Conservation (phyloP, 2,888 invertebrate species). For the Loripinus fragilis region DNA sequence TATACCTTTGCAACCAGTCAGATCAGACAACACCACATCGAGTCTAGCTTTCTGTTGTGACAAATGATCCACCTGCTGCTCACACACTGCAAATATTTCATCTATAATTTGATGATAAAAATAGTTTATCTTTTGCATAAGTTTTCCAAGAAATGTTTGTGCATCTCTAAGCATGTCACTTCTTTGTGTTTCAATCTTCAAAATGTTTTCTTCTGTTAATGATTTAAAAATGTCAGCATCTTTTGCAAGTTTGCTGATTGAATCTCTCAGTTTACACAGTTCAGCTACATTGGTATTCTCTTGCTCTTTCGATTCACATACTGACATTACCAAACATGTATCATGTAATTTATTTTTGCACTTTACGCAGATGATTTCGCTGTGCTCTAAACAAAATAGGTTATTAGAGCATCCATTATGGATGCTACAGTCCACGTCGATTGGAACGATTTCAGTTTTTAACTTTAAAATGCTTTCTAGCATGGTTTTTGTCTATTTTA, state of each 20-base stretch:
- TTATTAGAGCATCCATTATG: neutral
- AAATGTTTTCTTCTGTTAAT: neutral
- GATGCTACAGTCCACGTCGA: neutral
- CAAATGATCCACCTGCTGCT: neutral
- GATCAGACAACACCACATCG: neutral
- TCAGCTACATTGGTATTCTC: neutral
- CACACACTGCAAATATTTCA: neutral
- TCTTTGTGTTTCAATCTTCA: neutral
- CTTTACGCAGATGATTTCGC: neutral
- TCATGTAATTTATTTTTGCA: neutral
- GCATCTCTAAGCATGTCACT: conserved; percentile 4
- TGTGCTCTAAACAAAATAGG: neutral
- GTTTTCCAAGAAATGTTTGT: neutral
- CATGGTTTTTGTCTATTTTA: too few species aligned
- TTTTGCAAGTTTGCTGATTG: neutral
- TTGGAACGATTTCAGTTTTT: too few species aligned
- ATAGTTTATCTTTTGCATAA: neutral
- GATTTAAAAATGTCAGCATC: neutral
- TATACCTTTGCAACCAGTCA: neutral
- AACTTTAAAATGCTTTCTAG: too few species aligned
- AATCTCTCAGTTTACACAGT: neutral
- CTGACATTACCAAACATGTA: neutral
- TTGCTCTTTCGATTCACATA: neutral
- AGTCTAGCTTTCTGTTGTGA: neutral
- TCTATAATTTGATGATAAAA: neutral